These are phyloP conservation scores for Drosophila varians DNA, from an alignment of 1,140 invertebrate genomes.

Conservation along the genomic window DNA sequence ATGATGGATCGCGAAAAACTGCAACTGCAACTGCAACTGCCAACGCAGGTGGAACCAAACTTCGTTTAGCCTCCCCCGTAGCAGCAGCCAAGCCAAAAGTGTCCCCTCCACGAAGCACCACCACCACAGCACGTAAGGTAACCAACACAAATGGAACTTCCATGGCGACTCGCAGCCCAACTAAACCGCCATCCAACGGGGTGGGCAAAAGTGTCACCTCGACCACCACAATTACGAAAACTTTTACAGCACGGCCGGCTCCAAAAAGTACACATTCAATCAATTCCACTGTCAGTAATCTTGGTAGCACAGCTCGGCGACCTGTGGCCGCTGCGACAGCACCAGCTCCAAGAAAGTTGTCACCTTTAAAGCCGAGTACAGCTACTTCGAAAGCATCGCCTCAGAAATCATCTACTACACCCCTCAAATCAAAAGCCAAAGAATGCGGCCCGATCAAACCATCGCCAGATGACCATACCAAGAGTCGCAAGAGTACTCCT, in stretches of 20 bases:
- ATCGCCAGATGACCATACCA: slow-evolving; percentile 50
- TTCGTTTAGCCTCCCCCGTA: slow-evolving; percentile 19
- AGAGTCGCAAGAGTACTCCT: slow-evolving; percentile 31
- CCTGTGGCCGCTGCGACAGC: slow-evolving; percentile 9
- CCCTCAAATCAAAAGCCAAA: slow-evolving; percentile 71
- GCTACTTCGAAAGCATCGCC: slow-evolving; percentile 17
- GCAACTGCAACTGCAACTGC: slow-evolving; percentile 3
- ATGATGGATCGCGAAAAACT: not conserved
- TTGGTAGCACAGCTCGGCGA: slow-evolving; percentile 35
- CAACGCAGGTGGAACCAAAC: slow-evolving; percentile 17
- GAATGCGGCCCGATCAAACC: slow-evolving; percentile 45
- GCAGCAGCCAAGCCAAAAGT: slow-evolving; percentile 61
- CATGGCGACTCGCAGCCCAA: slow-evolving; percentile 59
- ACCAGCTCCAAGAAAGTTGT: slow-evolving; percentile 30
- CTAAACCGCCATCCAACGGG: slow-evolving; percentile 59
- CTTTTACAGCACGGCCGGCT: slow-evolving; percentile 76
- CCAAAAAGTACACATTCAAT: slow-evolving; percentile 65
- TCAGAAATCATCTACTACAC: slow-evolving; percentile 27
- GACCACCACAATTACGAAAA: slow-evolving; percentile 69
- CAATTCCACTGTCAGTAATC: slow-evolving; percentile 8
- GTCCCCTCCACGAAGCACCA: slow-evolving; percentile 52
- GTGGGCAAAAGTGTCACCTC: slow-evolving; percentile 40
- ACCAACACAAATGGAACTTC: slow-evolving; percentile 20
- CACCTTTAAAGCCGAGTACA: slow-evolving; percentile 48
- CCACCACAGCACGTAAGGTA: slow-evolving; percentile 58